These are phyloP conservation scores for Bombus consobrinus DNA, from an alignment of 1,140 invertebrate species.

Conservation along the genomic window DNA sequence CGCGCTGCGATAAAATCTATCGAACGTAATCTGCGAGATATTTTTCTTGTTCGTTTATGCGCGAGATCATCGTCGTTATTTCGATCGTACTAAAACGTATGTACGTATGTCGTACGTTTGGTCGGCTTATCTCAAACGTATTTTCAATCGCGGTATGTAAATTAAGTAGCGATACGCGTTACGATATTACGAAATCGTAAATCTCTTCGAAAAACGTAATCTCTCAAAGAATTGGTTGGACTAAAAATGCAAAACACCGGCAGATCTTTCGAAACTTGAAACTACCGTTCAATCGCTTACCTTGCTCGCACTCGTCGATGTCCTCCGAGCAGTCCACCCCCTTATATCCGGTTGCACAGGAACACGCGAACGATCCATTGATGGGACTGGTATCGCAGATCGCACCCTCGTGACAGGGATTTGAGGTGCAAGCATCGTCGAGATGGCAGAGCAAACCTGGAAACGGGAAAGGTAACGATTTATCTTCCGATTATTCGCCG, in stretches of 20 bases:
- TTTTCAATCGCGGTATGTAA: background rate
- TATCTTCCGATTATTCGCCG: background rate
- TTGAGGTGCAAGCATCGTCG: conserved; percentile 98
- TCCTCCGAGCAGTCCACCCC: conserved; percentile 96
- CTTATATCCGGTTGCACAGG: conserved; percentile 95
- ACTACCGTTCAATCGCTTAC: conserved; percentile 81
- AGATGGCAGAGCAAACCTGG: conserved; percentile 95
- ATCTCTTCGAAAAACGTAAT: no score
- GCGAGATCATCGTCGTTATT: conserved; percentile 37
- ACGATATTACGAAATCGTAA: no score
- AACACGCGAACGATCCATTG: conserved; percentile 96
- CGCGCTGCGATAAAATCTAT: conserved; percentile 50
- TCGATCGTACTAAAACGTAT: no score
- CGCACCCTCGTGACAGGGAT: conserved; percentile 96
- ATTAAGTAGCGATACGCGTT: no score
- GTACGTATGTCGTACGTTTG: background rate
- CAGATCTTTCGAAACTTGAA: background rate
- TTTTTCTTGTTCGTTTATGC: conserved; percentile 42
- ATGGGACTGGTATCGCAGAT: conserved; percentile 98
- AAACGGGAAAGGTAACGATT: conserved; percentile 49
- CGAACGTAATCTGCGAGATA: conserved; percentile 42
- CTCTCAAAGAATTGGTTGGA: no score
- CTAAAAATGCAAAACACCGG: no score
- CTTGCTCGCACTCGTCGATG: conserved; percentile 97
- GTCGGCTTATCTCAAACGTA: background rate